A percentile compares a stretch with the other conserved stretches of the same genome.
phyloP scores from a whole-genome alignment of 2,888 invertebrate genomes.

The Chrysodeixis includens region DNA sequence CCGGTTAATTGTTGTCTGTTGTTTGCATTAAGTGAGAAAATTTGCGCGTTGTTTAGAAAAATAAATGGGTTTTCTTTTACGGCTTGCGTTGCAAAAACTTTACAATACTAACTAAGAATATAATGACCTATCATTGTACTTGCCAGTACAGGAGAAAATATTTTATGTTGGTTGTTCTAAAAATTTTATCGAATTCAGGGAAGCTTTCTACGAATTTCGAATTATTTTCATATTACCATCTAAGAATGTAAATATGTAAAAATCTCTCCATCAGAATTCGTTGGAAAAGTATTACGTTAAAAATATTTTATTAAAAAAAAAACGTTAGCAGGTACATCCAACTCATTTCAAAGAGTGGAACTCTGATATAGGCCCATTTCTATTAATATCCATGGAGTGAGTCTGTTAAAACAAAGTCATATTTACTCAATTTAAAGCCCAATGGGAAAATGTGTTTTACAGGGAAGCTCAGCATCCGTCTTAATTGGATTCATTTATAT shows the following conservation, averaged over 20 bases:
- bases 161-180: not conserved
- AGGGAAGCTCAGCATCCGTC: slow-evolving; percentile 70
- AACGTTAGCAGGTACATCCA: not conserved
- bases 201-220: too few species aligned
- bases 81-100: not conserved
- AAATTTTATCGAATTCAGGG: too few species aligned
- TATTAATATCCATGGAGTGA: slow-evolving; percentile 34
- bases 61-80: slow-evolving; percentile 1
- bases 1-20: slow-evolving; percentile 55
- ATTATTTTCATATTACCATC: too few species aligned
- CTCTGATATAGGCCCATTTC: slow-evolving; percentile 5
- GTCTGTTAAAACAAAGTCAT: slow-evolving; percentile 52
- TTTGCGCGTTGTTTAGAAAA: slow-evolving; percentile 24
- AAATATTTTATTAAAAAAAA: not conserved
- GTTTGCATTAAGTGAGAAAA: slow-evolving; percentile 54
- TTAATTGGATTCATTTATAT: slow-evolving; percentile 60
- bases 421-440: slow-evolving; percentile 72
- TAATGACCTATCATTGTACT: not conserved
- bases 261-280: too few species aligned
- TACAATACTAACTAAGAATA: not conserved
- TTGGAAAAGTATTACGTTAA: not conserved
- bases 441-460: slow-evolving; percentile 67
- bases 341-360: not conserved
- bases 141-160: not conserved
- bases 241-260: too few species aligned